Evolutionary conservation across 2,113 vertebrate genomes (phyloP).

Genomic region (Miniopterus natalensis): DNA sequence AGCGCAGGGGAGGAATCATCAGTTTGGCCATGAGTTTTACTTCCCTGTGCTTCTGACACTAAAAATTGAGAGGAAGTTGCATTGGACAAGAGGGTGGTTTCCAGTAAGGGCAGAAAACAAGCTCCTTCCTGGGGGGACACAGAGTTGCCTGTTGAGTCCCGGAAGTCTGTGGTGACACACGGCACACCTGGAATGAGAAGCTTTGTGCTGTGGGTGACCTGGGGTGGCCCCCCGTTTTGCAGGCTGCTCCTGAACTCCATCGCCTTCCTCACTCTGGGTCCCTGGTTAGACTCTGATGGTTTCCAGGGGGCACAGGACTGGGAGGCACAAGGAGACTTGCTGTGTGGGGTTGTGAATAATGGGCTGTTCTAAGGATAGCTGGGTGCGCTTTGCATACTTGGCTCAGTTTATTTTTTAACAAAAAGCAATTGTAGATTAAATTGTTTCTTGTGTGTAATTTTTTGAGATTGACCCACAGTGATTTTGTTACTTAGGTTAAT

Average conservation of each 20-base stretch:
- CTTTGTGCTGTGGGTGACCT: constrained; percentile 50
- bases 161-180: constrained; percentile 32
- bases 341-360: not conserved
- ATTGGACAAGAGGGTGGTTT: not conserved
- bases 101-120: constrained; percentile 2
- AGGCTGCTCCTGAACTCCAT: constrained; percentile 9
- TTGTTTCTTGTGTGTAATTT: not conserved
- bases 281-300: constrained; percentile 63
- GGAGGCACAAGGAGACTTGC: not conserved
- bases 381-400: constrained; percentile 22
- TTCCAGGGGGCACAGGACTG: constrained; percentile 5
- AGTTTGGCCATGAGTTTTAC: not conserved
- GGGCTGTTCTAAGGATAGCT: not conserved
- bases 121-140: not conserved
- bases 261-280: constrained; percentile 33
- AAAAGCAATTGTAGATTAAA: constrained; percentile 55
- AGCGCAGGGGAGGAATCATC: constrained; percentile 60
- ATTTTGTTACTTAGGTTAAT: constrained; percentile 62
- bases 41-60: constrained; percentile 56
- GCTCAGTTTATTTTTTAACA: constrained; percentile 37
- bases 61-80: not conserved
- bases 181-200: constrained; percentile 34
- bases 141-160: constrained; percentile 49
- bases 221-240: constrained; percentile 49
- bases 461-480: not conserved